These are phyloP conservation scores for Apostichopus californicus DNA, from an alignment of 35 echinoderm and acorn worm species.

Conservation along the genomic window DNA sequence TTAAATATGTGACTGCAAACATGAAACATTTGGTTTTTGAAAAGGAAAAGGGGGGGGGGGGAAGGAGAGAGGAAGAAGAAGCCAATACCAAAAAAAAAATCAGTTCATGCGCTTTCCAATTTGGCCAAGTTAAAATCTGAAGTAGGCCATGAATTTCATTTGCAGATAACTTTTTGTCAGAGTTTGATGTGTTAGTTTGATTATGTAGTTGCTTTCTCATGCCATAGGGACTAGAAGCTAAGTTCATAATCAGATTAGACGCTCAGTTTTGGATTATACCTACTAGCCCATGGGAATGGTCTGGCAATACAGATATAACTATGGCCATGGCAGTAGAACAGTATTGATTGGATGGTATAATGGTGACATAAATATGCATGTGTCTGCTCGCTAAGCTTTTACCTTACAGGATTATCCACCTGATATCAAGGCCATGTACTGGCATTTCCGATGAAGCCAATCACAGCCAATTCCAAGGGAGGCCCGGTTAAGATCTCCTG, in stretches of 20 bases:
- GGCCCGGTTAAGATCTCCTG: not conserved
- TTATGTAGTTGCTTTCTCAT: conserved; percentile 2
- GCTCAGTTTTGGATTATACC: not conserved
- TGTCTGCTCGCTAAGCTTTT: conserved; percentile 5
- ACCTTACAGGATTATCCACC: not conserved
- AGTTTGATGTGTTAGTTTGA: not conserved
- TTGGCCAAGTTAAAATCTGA: not conserved
- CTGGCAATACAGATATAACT: not conserved
- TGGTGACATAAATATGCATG: not conserved
- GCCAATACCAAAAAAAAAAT: too few relatives aligned
- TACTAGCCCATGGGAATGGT: not conserved
- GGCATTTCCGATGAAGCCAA: not conserved
- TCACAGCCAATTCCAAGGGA: not conserved
- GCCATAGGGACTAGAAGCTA: not conserved
- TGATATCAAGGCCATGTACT: not conserved
- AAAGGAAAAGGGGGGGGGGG: too few relatives aligned
- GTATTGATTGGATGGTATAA: not conserved
- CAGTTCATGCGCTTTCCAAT: too few relatives aligned
- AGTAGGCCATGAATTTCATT: not conserved
- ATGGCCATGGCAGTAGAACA: not conserved
- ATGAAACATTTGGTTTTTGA: too few relatives aligned
- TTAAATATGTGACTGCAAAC: too few relatives aligned
- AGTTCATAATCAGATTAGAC: not conserved
- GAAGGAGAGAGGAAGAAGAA: too few relatives aligned
- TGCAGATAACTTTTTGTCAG: not conserved